These are phyloP conservation scores for Epinotia bilunana DNA, from an alignment of 2,888 invertebrate genomes.

Conservation along the genomic window DNA sequence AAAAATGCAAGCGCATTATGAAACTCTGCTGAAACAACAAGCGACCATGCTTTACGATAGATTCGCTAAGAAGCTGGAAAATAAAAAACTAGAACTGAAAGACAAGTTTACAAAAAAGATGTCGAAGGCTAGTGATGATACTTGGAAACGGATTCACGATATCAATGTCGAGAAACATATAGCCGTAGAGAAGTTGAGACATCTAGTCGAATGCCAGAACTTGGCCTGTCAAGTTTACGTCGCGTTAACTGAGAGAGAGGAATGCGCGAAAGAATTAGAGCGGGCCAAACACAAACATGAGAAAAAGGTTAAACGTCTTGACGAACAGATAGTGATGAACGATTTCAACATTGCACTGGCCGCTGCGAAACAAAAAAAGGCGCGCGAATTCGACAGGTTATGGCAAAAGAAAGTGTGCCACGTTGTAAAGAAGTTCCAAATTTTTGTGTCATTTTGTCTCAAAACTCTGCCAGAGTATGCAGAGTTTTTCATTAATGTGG, in stretches of 20 bases:
- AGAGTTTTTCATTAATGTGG: constrained; percentile 76
- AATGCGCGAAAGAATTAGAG: constrained; percentile 62
- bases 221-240: constrained; percentile 78
- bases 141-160: constrained; percentile 64
- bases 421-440: constrained; percentile 74
- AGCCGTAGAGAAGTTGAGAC: constrained; percentile 68
- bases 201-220: constrained; percentile 69
- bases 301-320: constrained; percentile 62
- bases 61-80: constrained; percentile 60
- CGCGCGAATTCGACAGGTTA: constrained; percentile 58
- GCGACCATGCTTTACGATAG: constrained; percentile 64
- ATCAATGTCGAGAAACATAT: constrained; percentile 71
- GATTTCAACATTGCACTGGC: constrained; percentile 64
- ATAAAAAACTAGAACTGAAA: constrained; percentile 63
- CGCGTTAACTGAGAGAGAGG: constrained; percentile 74
- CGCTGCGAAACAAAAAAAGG: constrained; percentile 61
- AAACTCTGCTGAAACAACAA: constrained; percentile 62
- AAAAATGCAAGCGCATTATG: constrained; percentile 63
- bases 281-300: constrained; percentile 60
- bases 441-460: constrained; percentile 71
- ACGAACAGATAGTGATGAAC: constrained; percentile 59
- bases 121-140: constrained; percentile 53
- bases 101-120: constrained; percentile 59
- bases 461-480: constrained; percentile 71
- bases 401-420: constrained; percentile 75